Percentiles rank a stretch among this genome's conserved stretches.
phyloP scores from a whole-genome alignment of 2,888 invertebrate species.

The Plagiodera versicolora region DNA sequence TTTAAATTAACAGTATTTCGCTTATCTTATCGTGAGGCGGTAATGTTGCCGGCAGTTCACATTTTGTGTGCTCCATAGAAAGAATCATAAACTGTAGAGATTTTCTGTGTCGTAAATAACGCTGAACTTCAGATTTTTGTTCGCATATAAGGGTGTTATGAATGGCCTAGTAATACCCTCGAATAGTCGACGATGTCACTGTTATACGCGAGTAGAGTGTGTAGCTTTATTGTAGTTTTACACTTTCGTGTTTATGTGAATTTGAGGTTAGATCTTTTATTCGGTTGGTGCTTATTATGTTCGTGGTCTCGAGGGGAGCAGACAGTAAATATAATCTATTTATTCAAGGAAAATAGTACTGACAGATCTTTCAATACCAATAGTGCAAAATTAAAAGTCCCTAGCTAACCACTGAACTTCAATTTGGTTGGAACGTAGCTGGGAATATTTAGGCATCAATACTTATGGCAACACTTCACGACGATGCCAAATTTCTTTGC shows the following conservation, averaged over 20 bases:
- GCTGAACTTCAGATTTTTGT: background rate
- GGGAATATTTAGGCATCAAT: no score
- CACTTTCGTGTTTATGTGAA: background rate
- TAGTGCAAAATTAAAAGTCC: no score
- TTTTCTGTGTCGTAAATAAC: background rate
- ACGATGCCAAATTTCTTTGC: no score
- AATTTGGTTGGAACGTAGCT: no score
- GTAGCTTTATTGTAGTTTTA: background rate
- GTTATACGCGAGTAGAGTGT: background rate
- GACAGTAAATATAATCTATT: no score
- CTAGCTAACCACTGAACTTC: no score
- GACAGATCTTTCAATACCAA: no score
- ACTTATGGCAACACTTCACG: no score
- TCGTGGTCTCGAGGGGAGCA: no score
- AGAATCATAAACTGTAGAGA: background rate
- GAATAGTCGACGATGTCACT: background rate
- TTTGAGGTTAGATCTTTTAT: background rate
- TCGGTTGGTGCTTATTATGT: background rate
- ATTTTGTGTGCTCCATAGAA: background rate
- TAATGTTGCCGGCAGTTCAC: background rate
- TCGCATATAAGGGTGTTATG: background rate
- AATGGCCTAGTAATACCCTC: slow-evolving; percentile 1
- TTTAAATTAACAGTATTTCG: slow-evolving; percentile 28
- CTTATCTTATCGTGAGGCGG: slow-evolving; percentile 23
- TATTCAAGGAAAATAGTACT: no score